These are phyloP conservation scores for Leptinotarsa texana DNA, from an alignment of 1,140 invertebrate genomes.

Conservation along the genomic window DNA sequence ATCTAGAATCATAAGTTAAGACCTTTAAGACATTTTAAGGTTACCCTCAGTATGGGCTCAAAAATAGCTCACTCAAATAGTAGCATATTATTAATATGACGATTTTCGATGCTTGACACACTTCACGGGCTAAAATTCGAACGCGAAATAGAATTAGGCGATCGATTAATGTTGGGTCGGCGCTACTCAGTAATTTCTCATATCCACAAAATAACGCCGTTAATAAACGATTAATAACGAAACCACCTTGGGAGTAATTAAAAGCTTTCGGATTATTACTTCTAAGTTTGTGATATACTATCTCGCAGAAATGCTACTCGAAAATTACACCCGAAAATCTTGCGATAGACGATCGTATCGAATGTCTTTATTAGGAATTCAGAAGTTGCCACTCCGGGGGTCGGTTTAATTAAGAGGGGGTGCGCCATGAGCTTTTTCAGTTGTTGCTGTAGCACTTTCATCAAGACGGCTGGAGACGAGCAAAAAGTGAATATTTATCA, in stretches of 20 bases:
- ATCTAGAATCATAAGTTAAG: too few relatives aligned
- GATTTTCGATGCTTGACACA: neutral
- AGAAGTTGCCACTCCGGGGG: too few relatives aligned
- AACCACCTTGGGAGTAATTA: conserved; percentile 27
- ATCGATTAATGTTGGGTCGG: neutral
- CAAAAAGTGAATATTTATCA: too few relatives aligned
- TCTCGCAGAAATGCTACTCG: conserved; percentile 16
- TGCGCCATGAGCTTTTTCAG: too few relatives aligned
- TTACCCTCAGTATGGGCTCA: too few relatives aligned
- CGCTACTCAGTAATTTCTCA: conserved; percentile 4
- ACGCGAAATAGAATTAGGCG: conserved; percentile 1
- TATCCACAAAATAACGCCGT: conserved; percentile 23
- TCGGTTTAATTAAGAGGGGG: too few relatives aligned
- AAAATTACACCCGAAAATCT: conserved; percentile 18
- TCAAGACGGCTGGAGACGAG: too few relatives aligned
- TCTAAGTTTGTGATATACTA: conserved; percentile 23
- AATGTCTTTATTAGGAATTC: conserved; percentile 7
- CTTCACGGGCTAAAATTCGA: neutral
- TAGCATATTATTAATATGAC: too few relatives aligned
- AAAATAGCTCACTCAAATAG: too few relatives aligned
- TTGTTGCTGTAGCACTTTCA: too few relatives aligned
- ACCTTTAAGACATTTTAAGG: too few relatives aligned
- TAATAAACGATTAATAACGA: conserved; percentile 29
- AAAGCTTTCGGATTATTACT: conserved; percentile 28
- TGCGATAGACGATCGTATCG: conserved; percentile 8